Percentiles rank a stretch among this genome's conserved stretches.
These are phyloP conservation scores for Cyanoderma ruficeps DNA, from an alignment of 2,113 vertebrate genomes.

Conservation along the genomic window DNA sequence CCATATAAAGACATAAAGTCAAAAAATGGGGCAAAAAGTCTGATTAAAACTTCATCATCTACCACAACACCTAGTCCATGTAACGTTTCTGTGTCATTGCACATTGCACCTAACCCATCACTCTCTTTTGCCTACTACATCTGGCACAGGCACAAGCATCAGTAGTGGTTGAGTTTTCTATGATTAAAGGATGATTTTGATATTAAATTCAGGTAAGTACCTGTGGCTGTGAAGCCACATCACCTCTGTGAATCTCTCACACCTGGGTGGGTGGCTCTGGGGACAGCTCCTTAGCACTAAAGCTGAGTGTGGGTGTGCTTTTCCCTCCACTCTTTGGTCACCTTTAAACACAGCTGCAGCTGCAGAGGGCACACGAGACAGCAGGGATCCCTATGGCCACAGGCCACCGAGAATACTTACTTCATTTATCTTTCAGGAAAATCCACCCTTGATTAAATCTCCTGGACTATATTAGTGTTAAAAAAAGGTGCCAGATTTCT, in stretches of 20 bases:
- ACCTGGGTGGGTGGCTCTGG: background rate
- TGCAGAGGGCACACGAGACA: accelerated
- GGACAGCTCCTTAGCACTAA: background rate
- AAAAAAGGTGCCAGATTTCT: background rate
- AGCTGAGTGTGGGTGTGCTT: background rate
- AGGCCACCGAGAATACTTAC: accelerated
- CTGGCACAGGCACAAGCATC: background rate
- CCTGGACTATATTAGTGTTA: background rate
- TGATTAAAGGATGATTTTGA: background rate
- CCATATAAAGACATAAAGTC: background rate
- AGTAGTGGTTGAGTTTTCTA: background rate
- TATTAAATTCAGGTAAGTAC: background rate
- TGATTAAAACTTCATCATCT: background rate
- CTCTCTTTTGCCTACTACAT: background rate
- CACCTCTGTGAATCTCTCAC: background rate
- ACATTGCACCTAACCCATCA: accelerated
- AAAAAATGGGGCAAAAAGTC: background rate
- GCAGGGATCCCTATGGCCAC: accelerated
- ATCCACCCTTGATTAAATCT: background rate
- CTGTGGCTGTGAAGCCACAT: background rate
- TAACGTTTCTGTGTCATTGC: background rate
- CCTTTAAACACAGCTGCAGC: background rate
- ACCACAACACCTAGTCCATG: background rate
- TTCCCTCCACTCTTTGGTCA: background rate
- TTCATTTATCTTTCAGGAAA: background rate